Percentiles rank a stretch among this genome's conserved stretches.
Evolutionary conservation across 2,113 vertebrate genomes (phyloP).

Genomic region (Halichoeres trimaculatus): DNA sequence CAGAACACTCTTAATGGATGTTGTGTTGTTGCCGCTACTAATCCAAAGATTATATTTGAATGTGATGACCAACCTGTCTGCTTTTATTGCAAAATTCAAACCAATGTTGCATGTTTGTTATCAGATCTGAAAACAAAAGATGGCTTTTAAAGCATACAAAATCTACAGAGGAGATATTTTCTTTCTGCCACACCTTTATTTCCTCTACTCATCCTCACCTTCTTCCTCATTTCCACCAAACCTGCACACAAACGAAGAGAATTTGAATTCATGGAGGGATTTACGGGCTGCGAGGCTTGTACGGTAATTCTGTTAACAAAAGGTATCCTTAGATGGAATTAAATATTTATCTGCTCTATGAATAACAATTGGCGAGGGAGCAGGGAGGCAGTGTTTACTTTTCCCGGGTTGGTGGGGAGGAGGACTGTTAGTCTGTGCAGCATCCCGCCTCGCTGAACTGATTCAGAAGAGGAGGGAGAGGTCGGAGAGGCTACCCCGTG

Average conservation of each 20-base stretch:
- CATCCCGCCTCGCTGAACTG: constrained; percentile 57
- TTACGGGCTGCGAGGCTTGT: constrained; percentile 77
- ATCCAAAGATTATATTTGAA: too few species aligned
- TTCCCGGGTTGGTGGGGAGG: constrained; percentile 64
- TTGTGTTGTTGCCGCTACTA: too few species aligned
- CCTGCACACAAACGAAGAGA: constrained; percentile 42
- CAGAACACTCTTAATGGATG: too few species aligned
- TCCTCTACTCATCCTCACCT: constrained; percentile 3
- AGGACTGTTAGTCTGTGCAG: constrained; percentile 53
- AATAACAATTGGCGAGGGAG: constrained; percentile 83
- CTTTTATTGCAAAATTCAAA: too few species aligned
- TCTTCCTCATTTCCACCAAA: constrained; percentile 3
- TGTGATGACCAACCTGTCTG: too few species aligned
- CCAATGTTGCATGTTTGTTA: too few species aligned
- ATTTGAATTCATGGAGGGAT: constrained; percentile 82
- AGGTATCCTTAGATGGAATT: constrained; percentile 82
- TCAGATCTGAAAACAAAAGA: too few species aligned
- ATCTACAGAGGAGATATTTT: too few species aligned
- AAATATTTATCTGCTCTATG: constrained; percentile 83
- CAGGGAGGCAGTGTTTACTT: constrained; percentile 75
- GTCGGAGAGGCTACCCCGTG: neutral
- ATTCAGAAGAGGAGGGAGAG: constrained; percentile 13
- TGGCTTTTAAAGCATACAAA: too few species aligned
- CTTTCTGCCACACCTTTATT: neutral
- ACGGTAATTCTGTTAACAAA: constrained; percentile 87